A percentile compares a stretch with the other conserved stretches of the same genome.
Conservation (phyloP, 2,797 vertebrate species). For the Numenius phaeopus region DNA sequence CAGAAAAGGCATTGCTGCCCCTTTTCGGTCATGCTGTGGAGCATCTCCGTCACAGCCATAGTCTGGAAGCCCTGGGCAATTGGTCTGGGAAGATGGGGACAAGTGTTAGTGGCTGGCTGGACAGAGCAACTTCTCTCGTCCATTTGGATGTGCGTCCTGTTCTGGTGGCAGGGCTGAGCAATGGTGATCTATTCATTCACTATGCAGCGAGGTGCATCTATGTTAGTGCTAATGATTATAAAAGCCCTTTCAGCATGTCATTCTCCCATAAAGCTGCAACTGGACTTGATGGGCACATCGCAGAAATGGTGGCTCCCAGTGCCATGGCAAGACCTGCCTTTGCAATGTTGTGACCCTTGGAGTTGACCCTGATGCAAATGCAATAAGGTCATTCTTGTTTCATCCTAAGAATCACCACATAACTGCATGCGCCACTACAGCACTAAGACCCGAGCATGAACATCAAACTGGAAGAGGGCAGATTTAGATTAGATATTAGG, state of each 20-base stretch:
- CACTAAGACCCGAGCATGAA: neutral
- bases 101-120: neutral
- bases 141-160: neutral
- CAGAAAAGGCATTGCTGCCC: neutral
- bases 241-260: neutral
- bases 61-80: neutral
- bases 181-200: neutral
- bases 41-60: neutral
- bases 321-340: neutral
- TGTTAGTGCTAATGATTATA: fast-evolving
- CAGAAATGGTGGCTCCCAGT: neutral
- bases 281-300: neutral
- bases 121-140: neutral
- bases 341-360: neutral
- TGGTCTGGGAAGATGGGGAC: neutral
- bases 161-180: neutral
- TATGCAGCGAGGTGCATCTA: fast-evolving
- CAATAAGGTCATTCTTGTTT: neutral
- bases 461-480: neutral
- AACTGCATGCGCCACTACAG: neutral
- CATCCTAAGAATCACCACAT: neutral
- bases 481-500: neutral
- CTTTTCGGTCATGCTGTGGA: neutral
- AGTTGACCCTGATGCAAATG: neutral
- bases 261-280: neutral